phyloP scores from a whole-genome alignment of 2,888 invertebrate species.

The Caenorhabditis sinica region DNA sequence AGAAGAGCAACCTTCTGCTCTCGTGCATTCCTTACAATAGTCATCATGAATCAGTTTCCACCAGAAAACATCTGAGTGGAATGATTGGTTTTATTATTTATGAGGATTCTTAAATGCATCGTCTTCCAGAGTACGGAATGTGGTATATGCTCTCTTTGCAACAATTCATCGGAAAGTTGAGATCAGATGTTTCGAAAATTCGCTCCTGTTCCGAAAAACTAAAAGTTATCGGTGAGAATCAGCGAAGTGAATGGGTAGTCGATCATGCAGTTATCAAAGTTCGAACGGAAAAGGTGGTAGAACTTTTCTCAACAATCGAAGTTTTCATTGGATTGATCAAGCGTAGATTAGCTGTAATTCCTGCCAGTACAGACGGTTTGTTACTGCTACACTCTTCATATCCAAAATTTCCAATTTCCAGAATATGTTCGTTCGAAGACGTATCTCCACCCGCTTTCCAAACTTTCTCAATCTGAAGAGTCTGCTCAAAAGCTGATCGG shows the following conservation, averaged over 20 bases:
- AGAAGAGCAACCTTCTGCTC: too few relatives aligned
- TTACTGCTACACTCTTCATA: not conserved
- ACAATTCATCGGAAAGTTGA: slow-evolving; percentile 35
- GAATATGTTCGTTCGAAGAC: slow-evolving; percentile 25
- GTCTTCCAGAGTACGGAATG: slow-evolving; percentile 73
- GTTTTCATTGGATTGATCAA: slow-evolving; percentile 33
- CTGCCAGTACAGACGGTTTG: slow-evolving; percentile 37
- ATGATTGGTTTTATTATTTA: slow-evolving; percentile 62
- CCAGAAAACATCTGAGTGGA: slow-evolving; percentile 72
- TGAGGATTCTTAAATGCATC: not conserved
- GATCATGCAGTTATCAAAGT: slow-evolving; percentile 49
- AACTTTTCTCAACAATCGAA: slow-evolving; percentile 10
- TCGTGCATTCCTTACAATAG: too few relatives aligned
- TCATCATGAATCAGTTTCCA: too few relatives aligned
- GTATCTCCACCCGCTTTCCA: slow-evolving; percentile 65
- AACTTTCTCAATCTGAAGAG: slow-evolving; percentile 57
- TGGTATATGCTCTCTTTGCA: slow-evolving; percentile 64
- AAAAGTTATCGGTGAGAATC: slow-evolving; percentile 32
- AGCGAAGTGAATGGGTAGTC: slow-evolving; percentile 36
- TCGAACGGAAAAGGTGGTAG: slow-evolving; percentile 1
- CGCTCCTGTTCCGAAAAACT: slow-evolving; percentile 12
- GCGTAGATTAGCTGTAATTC: slow-evolving; percentile 31
- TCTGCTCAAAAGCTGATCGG: slow-evolving; percentile 33
- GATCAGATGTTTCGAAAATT: slow-evolving; percentile 1
- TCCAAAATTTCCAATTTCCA: slow-evolving; percentile 7